These are phyloP conservation scores for Paramormyrops hopkinsi DNA, from an alignment of 2,797 vertebrate genomes.

Conservation along the genomic window DNA sequence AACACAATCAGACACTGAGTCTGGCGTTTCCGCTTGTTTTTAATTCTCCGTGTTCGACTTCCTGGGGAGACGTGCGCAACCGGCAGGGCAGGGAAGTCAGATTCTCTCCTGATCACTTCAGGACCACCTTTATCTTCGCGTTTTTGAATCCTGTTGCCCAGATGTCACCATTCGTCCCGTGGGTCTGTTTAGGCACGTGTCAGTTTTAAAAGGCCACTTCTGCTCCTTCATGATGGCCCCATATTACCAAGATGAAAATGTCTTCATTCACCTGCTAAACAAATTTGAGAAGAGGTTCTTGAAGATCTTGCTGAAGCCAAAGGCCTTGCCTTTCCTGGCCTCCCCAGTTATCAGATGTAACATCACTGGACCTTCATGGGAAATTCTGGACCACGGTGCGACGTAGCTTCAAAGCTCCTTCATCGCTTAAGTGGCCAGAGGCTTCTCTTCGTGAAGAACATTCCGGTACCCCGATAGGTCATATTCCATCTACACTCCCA, in stretches of 20 bases:
- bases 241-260: not conserved
- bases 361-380: not conserved
- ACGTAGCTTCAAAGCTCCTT: not conserved
- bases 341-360: not conserved
- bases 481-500: not conserved
- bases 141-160: not conserved
- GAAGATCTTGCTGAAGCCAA: not conserved
- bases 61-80: not conserved
- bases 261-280: not conserved
- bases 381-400: not conserved
- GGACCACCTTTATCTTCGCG: not conserved
- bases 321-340: not conserved
- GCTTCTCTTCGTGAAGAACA: not conserved
- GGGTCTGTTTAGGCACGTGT: not conserved
- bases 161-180: not conserved
- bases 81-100: not conserved
- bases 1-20: conserved; percentile 27
- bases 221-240: not conserved
- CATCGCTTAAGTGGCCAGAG: not conserved
- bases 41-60: not conserved
- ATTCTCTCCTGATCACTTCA: not conserved
- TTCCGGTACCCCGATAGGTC: not conserved
- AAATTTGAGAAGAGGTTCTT: not conserved
- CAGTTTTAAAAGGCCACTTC: not conserved
- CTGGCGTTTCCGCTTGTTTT: too few species aligned